Evolutionary conservation across 2,888 invertebrate genomes (phyloP), one percentile per base, ranked within the genome.

Genomic region (Acleris laterana): DNA sequence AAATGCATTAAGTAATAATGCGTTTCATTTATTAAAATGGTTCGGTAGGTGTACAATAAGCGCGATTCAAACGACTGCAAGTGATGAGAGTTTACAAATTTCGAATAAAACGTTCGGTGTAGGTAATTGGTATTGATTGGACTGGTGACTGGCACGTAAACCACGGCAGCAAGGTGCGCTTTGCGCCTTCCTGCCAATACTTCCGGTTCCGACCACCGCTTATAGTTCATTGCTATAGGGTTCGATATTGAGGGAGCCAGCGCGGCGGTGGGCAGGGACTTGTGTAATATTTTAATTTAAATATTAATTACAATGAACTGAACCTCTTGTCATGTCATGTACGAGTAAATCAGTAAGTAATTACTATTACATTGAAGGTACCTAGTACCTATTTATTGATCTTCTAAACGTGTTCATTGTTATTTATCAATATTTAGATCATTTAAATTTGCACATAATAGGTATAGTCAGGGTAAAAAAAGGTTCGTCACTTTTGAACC

Each of bases 141-240:
- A 72, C 72, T 71, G 71, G 79, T 74, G 74, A 73, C 74, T 76
- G 74, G 77, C 72, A 77, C 74, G 70, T 72, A 68, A 70, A 70
- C 60, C 61, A 46, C 56, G 66, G 50, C 32, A 25, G 42, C 50
- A 50, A 65, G 61, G 67, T 72, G 74, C 68, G 69, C 70, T 68
- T 73, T 72, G 71, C 72, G 72, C 73, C 75, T 79, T 82, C 79
- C 80, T 79, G 78, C 70, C 72, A 74, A 76, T 75, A 77, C 74
- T 78, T 84, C 80, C 80, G 81, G 77, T 72, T 72, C 57, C 69
- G 50, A 70, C 74, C 70, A 68, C 70, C 67, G 66, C 71, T 68
- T 66, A 28, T 38, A 50, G 60, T 66, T 65, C 65, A 66, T 51
- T 65, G 55, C 42, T 60, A 56, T 61, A 32, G 50, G 49, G 49